Evolutionary conservation across 1,140 invertebrate genomes (phyloP), one percentile per base, ranked within the genome.

Genomic region (Contarinia nasturtii): DNA sequence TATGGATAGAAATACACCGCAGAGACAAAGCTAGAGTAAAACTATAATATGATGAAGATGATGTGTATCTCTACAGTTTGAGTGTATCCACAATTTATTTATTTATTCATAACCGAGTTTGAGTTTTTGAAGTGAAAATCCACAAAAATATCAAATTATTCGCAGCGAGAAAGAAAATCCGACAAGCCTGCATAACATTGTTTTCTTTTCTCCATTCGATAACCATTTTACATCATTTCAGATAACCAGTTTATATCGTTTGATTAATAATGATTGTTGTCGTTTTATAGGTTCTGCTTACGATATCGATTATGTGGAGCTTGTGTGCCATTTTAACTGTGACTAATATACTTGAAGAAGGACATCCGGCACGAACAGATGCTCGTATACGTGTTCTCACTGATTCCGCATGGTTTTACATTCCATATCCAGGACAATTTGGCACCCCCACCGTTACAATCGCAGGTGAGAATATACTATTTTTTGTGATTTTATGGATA

Each of bases 371-470:
- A 0, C 67, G 87, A 46, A 85, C 85, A 0, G 87, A 92, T 56
- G 72, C 76, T 7, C 83, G 84, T 54, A 53, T 81, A 0, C 71
- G 75, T 48, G 83, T 86, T 45, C 63, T 90, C 14, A 64, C 67
- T 17, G 72, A 80, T 53, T 77, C 85, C 1, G 73, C 78, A 1
- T 90, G 86, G 86, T 85, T 91, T 58, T 70, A 84, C 27, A 59
- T 91, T 22, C 86, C 86, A 11, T 90, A 90, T 69, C 87, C 86
- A 52, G 80, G 82, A 48, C 86, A 92, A 60, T 93, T 88, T 83
- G 88, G 88, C 2, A 46, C 69, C 11, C 87, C 88, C 0, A 88
- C 82, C 0, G 75, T 86, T 14, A 64, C 61, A 10, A 43, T 64
- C 21, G 59, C 61, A 7, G 61, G 43, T 46, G 18, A 45, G n/a